Conservation (phyloP, 2,888 invertebrate genomes). For the Cremastobaeus sp. region DNA sequence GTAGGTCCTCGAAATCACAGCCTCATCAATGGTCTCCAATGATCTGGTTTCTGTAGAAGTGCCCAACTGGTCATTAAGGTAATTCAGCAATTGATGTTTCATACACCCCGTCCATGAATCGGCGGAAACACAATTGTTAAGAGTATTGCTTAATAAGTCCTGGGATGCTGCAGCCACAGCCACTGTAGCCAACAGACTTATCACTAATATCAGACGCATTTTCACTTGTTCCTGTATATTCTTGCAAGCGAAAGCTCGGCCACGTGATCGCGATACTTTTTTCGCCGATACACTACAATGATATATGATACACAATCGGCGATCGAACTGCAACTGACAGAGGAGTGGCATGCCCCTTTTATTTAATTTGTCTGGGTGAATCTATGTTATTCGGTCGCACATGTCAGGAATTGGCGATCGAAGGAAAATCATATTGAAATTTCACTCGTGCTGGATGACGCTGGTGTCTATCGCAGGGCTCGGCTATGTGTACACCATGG, state of each 20-base stretch:
- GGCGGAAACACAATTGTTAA: slow-evolving; percentile 85
- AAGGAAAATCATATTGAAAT: slow-evolving; percentile 78
- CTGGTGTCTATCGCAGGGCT: slow-evolving; percentile 59
- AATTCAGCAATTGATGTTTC: slow-evolving; percentile 87
- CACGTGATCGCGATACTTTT: slow-evolving; percentile 59
- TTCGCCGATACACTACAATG: slow-evolving; percentile 30
- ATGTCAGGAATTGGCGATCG: slow-evolving; percentile 75
- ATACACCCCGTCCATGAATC: slow-evolving; percentile 85
- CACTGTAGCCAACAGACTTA: slow-evolving; percentile 80
- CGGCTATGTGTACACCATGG: slow-evolving; percentile 68
- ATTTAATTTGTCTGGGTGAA: slow-evolving; percentile 77
- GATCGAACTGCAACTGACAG: slow-evolving; percentile 78
- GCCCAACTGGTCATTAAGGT: slow-evolving; percentile 85
- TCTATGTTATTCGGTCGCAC: slow-evolving; percentile 78
- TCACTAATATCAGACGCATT: slow-evolving; percentile 68
- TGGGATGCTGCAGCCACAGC: slow-evolving; percentile 80
- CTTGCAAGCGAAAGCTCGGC: slow-evolving; percentile 31
- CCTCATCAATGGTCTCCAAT: slow-evolving; percentile 81
- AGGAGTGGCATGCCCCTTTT: slow-evolving; percentile 78
- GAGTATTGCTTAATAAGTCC: slow-evolving; percentile 71
- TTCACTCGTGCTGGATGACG: slow-evolving; percentile 71
- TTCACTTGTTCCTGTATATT: slow-evolving; percentile 21
- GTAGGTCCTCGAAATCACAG: slow-evolving; percentile 85
- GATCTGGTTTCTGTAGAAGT: slow-evolving; percentile 72
- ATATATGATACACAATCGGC: slow-evolving; percentile 69